A percentile compares a stretch with the other conserved stretches of the same genome.
Evolutionary conservation across 2,113 vertebrate genomes (phyloP).

Genomic region (Cyphomyrus plagiostoma): DNA sequence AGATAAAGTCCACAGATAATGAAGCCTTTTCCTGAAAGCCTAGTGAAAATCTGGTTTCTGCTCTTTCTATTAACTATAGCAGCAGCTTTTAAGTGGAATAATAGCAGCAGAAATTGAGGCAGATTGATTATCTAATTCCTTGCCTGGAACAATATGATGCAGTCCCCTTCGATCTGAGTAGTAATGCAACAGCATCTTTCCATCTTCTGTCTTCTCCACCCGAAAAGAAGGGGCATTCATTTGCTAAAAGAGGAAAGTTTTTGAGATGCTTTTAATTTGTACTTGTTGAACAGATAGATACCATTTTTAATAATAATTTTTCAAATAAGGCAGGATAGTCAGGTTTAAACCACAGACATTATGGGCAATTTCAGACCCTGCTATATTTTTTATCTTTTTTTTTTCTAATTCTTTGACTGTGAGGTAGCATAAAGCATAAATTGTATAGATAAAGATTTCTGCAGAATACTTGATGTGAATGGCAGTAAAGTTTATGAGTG

Average conservation of each 20-base stretch:
- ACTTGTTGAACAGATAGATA: background rate
- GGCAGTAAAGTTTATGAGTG: background rate
- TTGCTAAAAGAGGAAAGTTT: conserved; percentile 48
- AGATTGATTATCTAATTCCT: background rate
- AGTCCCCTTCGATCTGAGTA: conserved; percentile 66
- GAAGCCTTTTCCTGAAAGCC: background rate
- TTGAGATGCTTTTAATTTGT: background rate
- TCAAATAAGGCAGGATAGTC: background rate
- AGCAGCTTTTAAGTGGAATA: background rate
- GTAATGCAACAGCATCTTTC: conserved; percentile 61
- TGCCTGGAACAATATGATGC: conserved; percentile 64
- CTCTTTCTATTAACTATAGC: background rate
- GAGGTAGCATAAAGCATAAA: background rate
- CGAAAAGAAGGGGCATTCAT: conserved; percentile 69
- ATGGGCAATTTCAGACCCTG: background rate
- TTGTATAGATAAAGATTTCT: background rate
- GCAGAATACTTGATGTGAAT: background rate
- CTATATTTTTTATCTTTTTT: background rate
- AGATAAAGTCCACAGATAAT: background rate
- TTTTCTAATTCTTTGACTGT: background rate
- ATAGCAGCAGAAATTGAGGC: background rate
- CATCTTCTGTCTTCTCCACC: conserved; percentile 55
- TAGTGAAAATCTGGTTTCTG: background rate
- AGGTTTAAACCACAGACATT: background rate
- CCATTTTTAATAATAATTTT: background rate